Evolutionary conservation across 2,888 invertebrate species (phyloP).

Genomic region (Hemaris fuciformis): DNA sequence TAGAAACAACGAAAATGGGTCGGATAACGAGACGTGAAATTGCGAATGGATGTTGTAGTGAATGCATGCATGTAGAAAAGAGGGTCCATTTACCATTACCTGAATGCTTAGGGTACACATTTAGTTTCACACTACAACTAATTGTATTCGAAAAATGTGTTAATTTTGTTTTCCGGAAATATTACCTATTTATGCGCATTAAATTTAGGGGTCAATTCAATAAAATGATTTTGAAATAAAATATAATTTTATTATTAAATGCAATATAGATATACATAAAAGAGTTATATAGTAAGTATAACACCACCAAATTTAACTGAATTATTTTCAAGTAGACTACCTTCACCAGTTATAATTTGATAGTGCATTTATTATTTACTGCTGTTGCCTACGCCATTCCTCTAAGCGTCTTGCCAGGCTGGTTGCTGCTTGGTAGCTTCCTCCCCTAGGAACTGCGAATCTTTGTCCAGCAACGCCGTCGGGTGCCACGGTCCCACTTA

Average conservation of each 20-base stretch:
- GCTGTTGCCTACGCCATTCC: slow-evolving; percentile 46
- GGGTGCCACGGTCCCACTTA: slow-evolving; percentile 69
- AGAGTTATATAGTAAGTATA: neutral
- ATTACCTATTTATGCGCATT: neutral
- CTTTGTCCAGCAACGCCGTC: slow-evolving; percentile 62
- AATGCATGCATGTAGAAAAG: slow-evolving; percentile 38
- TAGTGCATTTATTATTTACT: slow-evolving; percentile 36
- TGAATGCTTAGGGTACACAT: slow-evolving; percentile 34
- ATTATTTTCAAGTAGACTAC: slow-evolving; percentile 4
- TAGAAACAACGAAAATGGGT: slow-evolving; percentile 28
- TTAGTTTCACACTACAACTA: slow-evolving; percentile 25
- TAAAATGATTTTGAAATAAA: slow-evolving; percentile 4
- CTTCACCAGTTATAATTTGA: slow-evolving; percentile 17
- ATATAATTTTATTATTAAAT: slow-evolving; percentile 12
- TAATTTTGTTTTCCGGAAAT: neutral
- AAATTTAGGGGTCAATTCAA: slow-evolving; percentile 19
- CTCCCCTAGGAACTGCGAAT: slow-evolving; percentile 65
- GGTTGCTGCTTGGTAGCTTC: slow-evolving; percentile 50
- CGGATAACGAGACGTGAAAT: slow-evolving; percentile 26
- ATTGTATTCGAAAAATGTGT: slow-evolving; percentile 5
- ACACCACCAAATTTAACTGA: neutral
- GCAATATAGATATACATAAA: neutral
- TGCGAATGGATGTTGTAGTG: slow-evolving; percentile 35
- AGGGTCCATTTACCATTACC: slow-evolving; percentile 44
- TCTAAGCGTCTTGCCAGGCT: slow-evolving; percentile 63